Evolutionary conservation across 2,888 invertebrate species (phyloP), one percentile per base, ranked within the genome.

Genomic region (Drosophila anceps): DNA sequence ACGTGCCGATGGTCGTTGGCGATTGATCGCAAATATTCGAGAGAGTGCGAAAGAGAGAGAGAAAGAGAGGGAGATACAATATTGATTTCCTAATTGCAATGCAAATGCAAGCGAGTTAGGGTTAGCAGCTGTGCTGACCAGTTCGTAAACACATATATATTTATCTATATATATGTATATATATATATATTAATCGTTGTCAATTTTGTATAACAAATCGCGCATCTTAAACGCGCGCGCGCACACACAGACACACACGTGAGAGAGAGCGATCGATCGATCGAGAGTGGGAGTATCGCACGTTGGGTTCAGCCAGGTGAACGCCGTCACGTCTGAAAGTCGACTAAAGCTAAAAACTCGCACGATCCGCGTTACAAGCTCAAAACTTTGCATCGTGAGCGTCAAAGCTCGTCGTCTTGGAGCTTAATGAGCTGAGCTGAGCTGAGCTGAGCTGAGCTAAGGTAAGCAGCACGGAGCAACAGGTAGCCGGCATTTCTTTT

Each of bases 311-410:
- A 81, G 69, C 82, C 76, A 77, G 82, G 76, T 84, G 82, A 79
- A 84, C 88, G 75, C 87, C 87, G 77, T 79, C 82, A 81, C 71
- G 87, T 82, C 82, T 82, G 61, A 81, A 82, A 86, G 84, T 76
- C 87, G 84, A 88, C 88, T 88, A 69, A 83, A 74, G 60, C 66
- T 35, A 41, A 66, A 68, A 55, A 55, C 61, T 37, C 46, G 31
- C 70, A 65, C 73, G 78, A 88, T 82, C 85, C 70, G 60, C 76
- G 68, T 53, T 64, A 43, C 50, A 20, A 35, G 44, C 57, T 50
- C 44, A 3, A 50, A 51, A 58, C 58, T 57, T 44, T 20, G 54
- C 35, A 15, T 74, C 54, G 55, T 35, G 59, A 71, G 76, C 66
- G 72, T 24, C 58, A 76, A 77, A 76, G 77, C 77, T 76, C 59